Base-by-base conservation (phyloP, 2,888 invertebrate species). In the Metallyticus violacea region DNA sequence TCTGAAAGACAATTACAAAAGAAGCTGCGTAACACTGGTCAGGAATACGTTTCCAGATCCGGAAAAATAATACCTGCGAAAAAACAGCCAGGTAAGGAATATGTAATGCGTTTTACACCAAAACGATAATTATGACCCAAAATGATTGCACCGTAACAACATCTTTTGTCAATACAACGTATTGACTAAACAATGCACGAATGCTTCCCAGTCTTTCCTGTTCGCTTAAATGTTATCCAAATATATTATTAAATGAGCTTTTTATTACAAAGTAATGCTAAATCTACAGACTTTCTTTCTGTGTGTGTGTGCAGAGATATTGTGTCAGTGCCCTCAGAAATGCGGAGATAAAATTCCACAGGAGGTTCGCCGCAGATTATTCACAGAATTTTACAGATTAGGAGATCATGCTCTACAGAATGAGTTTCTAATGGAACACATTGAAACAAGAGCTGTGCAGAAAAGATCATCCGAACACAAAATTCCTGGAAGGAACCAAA, bases 311-410 rank as follows among this genome's bases (percentile, higher is more conserved):
- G 86, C 91, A 92, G 93, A 93, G 77, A 92, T 92, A 88, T 90
- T 93, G 79, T 93, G 93, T 90, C 92, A 92, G 88, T 93, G 93
- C 89, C 93, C 93, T 15, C 93, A 93, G 91, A 92, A 92, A 91
- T 93, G 93, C 90, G 92, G 92, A 89, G 92, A 92, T 86, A 91
- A 92, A 88, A 92, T 93, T 88, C 92, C 93, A 62, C 89, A 90
- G 86, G 92, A 92, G 88, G 91, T 92, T 77, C 91, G 93, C 80
- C 91, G 92, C 85, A 90, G 91, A 80, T 91, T 93, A n/a, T 93
- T 93, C 89, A 90, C 91, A 78, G 92, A 93, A 88, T 93, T 93
- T 89, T 92, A 92, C 89, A 92, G 92, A 85, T 90, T 93, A 86
- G 92, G 92, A 82, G 93, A 93, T 89, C 92, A 93, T 86, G 92